Evolutionary conservation across 2,888 invertebrate genomes (phyloP), one percentile per base, ranked within the genome.

Genomic region (Xiphydria camelus): DNA sequence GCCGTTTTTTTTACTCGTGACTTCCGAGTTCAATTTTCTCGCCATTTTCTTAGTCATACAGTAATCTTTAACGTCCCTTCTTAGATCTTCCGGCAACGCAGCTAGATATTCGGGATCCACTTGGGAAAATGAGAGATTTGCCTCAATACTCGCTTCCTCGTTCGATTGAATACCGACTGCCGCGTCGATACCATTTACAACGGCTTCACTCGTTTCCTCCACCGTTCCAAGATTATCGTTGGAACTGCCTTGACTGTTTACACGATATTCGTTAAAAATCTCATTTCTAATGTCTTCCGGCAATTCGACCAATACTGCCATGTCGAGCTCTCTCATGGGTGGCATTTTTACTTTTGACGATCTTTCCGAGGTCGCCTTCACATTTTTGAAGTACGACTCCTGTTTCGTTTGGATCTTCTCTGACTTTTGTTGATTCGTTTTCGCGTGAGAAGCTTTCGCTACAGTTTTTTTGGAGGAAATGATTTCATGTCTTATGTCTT

Each of bases 261-360:
- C 49, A 41, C 72, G 69, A 51, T 81, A 81, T 45, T 81, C 79
- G 35, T 73, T 75, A 1, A 83, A 68, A 45, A 85, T 78, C 68
- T 87, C 86, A 18, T 78, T 76, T 42, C 80, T 78, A 51, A 87
- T 79, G 33, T 83, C 82, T 48, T 79, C 79, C 0, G 87, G 87
- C 23, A 87, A 65, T 57, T 83, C 83, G 1, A 79, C 77, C 19
- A 87, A 69, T 4, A 85, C 80, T 14, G 78, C 70, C 51, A 79
- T 70, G 69, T 86, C 85, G 25, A 86, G 79, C 49, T 78, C 72
- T 37, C 71, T 57, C 21, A 75, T 53, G 0, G 68, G 55, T 4
- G 74, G 75, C 43, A 44, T 29, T 18, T 38, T 37, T 45, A 73
- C 48, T 32, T 64, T 62, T 2, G 46, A 46, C n/a, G 41, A 47